Evolutionary conservation across 2,888 invertebrate species (phyloP).

Genomic region (Phytoseiulus persimilis): DNA sequence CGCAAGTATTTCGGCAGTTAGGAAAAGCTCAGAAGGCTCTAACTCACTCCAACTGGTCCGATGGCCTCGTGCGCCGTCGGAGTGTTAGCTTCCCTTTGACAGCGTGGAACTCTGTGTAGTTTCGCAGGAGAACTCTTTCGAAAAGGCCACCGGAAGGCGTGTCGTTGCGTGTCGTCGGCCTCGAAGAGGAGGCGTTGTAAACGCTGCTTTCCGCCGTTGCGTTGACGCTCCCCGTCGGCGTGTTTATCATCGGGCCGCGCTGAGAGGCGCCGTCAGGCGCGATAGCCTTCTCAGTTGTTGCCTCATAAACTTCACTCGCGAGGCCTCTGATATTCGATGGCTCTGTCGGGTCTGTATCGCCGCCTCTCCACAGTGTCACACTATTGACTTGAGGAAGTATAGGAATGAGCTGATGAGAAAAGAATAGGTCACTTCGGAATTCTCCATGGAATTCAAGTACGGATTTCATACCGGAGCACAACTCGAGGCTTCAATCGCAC

Average conservation of each 20-base stretch:
- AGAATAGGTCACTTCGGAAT: too few species aligned
- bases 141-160: neutral
- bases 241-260: neutral
- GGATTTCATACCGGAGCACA: too few species aligned
- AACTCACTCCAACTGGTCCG: conserved; percentile 28
- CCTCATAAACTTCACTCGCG: neutral
- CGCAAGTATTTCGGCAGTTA: neutral
- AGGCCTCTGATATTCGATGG: neutral
- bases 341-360: neutral
- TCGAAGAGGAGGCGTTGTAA: neutral
- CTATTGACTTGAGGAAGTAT: too few species aligned
- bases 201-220: neutral
- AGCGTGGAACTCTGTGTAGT: conserved; percentile 10
- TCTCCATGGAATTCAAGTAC: too few species aligned
- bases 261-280: neutral
- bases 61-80: neutral
- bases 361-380: too few species aligned
- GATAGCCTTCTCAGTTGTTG: neutral
- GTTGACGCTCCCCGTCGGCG: neutral
- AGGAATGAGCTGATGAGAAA: too few species aligned
- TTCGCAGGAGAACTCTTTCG: neutral
- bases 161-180: neutral
- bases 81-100: neutral
- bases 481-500: too few species aligned
- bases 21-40: neutral